A percentile compares a stretch with the other conserved stretches of the same genome.
phyloP scores from a whole-genome alignment of 1,140 invertebrate genomes.

The Hyposmocoma kahamanoa region DNA sequence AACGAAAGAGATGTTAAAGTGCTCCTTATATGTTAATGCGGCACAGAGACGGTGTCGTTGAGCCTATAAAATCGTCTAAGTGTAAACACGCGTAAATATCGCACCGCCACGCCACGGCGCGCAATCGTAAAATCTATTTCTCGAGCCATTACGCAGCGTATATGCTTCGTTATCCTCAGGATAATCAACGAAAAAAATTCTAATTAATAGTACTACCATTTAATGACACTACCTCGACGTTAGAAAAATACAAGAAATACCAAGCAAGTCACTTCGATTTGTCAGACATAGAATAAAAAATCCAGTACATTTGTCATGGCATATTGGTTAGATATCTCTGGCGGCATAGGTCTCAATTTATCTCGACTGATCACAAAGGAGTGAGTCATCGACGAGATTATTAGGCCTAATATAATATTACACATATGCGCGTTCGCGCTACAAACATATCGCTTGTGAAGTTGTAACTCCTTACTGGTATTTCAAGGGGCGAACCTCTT shows the following conservation, averaged over 20 bases:
- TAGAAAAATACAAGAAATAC: too few species aligned
- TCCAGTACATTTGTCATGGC: background rate
- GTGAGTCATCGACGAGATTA: slow-evolving; percentile 54
- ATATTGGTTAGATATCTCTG: background rate
- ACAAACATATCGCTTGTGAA: slow-evolving; percentile 17
- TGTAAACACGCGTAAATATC: slow-evolving; percentile 2
- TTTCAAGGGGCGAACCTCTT: slow-evolving; percentile 34
- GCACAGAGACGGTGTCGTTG: background rate
- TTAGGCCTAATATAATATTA: slow-evolving; percentile 54
- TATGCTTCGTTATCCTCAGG: too few species aligned
- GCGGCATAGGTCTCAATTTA: background rate
- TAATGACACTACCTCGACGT: too few species aligned
- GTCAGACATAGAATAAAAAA: background rate
- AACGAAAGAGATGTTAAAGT: background rate
- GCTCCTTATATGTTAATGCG: background rate
- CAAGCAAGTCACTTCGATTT: too few species aligned
- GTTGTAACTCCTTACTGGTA: slow-evolving; percentile 33
- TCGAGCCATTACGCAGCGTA: background rate
- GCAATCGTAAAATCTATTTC: slow-evolving; percentile 2
- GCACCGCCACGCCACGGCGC: background rate
- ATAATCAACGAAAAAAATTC: too few species aligned
- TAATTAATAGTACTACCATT: too few species aligned
- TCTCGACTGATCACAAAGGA: slow-evolving; percentile 35
- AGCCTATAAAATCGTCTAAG: slow-evolving; percentile 3
- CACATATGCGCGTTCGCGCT: slow-evolving; percentile 24